Conservation (phyloP, 2,888 invertebrate genomes). For the Strigamia crassipes region DNA sequence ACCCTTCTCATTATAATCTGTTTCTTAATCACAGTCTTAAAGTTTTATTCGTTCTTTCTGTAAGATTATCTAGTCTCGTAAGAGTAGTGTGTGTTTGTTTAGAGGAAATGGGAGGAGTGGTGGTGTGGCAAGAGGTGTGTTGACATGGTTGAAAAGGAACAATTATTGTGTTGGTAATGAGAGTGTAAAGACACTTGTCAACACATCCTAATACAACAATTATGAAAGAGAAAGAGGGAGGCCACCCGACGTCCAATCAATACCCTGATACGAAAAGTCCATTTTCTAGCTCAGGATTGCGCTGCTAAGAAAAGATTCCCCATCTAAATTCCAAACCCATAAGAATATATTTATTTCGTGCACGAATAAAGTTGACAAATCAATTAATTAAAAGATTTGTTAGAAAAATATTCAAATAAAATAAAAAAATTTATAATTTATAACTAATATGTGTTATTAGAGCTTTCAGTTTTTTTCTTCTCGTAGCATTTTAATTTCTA, state of each 20-base stretch:
- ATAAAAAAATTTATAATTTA: background rate
- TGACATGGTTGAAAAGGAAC: constrained; percentile 38
- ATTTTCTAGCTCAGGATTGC: background rate
- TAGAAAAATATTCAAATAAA: background rate
- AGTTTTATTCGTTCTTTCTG: constrained; percentile 24
- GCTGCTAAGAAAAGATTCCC: background rate
- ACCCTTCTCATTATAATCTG: background rate
- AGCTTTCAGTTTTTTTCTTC: too few species aligned
- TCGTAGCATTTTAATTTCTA: background rate
- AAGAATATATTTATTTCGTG: background rate
- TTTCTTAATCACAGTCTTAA: constrained; percentile 4
- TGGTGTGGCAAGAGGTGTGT: constrained; percentile 15
- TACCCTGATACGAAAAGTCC: constrained; percentile 18
- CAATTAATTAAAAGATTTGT: background rate
- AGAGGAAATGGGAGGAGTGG: constrained; percentile 9
- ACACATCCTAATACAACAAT: constrained; percentile 47
- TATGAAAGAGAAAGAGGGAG: constrained; percentile 44
- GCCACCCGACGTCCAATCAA: constrained; percentile 36
- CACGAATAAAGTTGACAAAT: background rate
- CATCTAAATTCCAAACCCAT: background rate
- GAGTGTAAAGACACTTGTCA: constrained; percentile 47
- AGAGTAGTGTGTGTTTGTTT: constrained; percentile 6
- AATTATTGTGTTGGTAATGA: constrained; percentile 45
- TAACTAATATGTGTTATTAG: too few species aligned
- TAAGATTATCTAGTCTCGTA: background rate